Conservation (phyloP, 2,888 invertebrate genomes). For the Idaea aversata region DNA sequence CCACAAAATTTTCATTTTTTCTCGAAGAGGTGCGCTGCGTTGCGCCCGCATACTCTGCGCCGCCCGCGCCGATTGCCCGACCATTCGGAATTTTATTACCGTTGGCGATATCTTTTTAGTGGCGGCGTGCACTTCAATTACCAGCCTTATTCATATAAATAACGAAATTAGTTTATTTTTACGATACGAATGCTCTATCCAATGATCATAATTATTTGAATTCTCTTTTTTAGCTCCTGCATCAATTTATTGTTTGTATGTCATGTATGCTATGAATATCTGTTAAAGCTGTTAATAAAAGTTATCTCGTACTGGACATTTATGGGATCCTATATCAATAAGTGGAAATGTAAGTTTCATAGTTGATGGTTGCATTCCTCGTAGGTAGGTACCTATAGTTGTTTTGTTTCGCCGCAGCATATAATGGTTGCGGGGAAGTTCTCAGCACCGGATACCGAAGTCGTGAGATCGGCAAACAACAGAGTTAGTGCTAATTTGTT, state of each 20-base stretch:
- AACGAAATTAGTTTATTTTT: background rate
- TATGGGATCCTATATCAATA: constrained; percentile 1
- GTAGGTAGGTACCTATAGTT: constrained; percentile 5
- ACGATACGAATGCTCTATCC: background rate
- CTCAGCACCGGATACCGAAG: constrained; percentile 56
- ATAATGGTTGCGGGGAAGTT: constrained; percentile 34
- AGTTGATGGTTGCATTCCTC: background rate
- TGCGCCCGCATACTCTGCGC: constrained; percentile 59
- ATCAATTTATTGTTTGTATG: background rate
- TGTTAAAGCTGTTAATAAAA: background rate
- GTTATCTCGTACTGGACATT: background rate
- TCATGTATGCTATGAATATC: background rate
- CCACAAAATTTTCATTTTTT: constrained; percentile 64
- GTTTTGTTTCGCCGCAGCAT: constrained; percentile 38
- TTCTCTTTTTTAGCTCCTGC: background rate
- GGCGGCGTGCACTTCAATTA: constrained; percentile 5
- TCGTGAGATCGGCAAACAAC: constrained; percentile 70
- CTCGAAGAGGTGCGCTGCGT: constrained; percentile 27
- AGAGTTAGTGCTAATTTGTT: constrained; percentile 47
- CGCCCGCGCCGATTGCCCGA: constrained; percentile 33
- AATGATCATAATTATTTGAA: background rate
- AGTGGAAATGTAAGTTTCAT: background rate
- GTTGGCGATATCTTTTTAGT: constrained; percentile 43
- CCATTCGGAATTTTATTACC: constrained; percentile 55
- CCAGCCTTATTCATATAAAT: background rate